Evolutionary conservation across 1,140 invertebrate genomes (phyloP).

Genomic region (Drosophila nebulosa): DNA sequence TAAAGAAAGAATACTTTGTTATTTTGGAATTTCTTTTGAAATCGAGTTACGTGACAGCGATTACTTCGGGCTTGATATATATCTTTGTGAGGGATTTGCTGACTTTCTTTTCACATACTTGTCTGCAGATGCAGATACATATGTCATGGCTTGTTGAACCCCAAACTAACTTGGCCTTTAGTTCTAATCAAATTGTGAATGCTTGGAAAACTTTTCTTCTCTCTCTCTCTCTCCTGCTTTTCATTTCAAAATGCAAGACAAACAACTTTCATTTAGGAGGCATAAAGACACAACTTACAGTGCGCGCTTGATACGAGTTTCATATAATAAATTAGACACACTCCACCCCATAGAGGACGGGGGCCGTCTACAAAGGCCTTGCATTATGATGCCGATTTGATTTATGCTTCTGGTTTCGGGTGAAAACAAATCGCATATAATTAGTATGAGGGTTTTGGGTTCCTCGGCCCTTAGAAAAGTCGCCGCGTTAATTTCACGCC

Average conservation of each 20-base stretch:
- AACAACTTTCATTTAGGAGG: conserved; percentile 41
- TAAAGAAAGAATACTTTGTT: too few relatives aligned
- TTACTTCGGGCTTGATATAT: background rate
- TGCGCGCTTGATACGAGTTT: background rate
- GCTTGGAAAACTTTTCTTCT: background rate
- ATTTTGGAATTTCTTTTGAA: background rate
- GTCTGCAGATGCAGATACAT: too few relatives aligned
- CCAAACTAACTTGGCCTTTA: background rate
- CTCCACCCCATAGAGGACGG: background rate
- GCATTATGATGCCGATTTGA: conserved; percentile 24
- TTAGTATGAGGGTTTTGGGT: conserved; percentile 13
- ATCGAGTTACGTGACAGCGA: background rate
- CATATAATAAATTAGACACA: conserved; percentile 33
- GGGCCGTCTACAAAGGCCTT: background rate
- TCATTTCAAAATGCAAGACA: conserved; percentile 8
- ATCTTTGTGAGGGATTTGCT: conserved; percentile 4
- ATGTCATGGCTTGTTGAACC: conserved; percentile 2
- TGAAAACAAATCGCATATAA: conserved; percentile 54
- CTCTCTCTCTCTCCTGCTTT: too few relatives aligned
- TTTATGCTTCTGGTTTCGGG: conserved; percentile 19
- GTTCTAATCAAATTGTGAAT: conserved; percentile 31
- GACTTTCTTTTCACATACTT: background rate
- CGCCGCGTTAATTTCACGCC: conserved; percentile 25
- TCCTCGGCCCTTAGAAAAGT: conserved; percentile 29
- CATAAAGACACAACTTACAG: conserved; percentile 6